A percentile compares a stretch with the other conserved stretches of the same genome.
Evolutionary conservation across 2,113 vertebrate species (phyloP).

Genomic region (Bucco capensis): DNA sequence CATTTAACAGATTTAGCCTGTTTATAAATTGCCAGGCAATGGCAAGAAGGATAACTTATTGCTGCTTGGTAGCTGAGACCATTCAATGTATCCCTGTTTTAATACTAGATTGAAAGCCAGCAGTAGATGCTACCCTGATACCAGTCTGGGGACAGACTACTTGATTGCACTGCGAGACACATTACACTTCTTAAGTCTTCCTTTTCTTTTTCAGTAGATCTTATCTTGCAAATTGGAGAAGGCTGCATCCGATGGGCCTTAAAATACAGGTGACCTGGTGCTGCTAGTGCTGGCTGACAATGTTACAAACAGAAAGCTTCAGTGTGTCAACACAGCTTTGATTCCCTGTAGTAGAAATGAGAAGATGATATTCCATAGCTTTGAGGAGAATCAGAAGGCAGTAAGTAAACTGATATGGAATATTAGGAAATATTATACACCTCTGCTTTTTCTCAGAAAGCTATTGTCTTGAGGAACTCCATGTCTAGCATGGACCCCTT

Average conservation of each 20-base stretch:
- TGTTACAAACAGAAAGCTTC: background rate
- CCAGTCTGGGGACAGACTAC: background rate
- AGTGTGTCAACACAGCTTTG: background rate
- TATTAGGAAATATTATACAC: background rate
- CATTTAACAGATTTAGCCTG: background rate
- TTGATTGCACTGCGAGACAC: fast-evolving
- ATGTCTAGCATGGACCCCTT: background rate
- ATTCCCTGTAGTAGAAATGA: background rate
- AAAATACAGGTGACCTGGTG: background rate
- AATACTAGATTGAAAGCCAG: background rate
- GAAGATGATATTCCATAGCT: background rate
- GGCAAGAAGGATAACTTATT: background rate
- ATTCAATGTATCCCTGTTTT: background rate
- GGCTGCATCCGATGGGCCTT: background rate
- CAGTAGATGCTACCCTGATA: background rate
- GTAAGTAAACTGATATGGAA: background rate
- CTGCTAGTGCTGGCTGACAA: background rate
- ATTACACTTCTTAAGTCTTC: background rate
- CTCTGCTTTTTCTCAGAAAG: background rate
- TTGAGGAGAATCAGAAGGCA: background rate
- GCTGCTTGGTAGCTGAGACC: background rate
- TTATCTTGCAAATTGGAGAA: background rate
- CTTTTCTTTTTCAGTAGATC: background rate
- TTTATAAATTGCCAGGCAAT: background rate
- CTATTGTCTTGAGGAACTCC: background rate